Evolutionary conservation across 1,140 invertebrate species (phyloP), one percentile per base, ranked within the genome.

Genomic region (Penaeus vannamei): DNA sequence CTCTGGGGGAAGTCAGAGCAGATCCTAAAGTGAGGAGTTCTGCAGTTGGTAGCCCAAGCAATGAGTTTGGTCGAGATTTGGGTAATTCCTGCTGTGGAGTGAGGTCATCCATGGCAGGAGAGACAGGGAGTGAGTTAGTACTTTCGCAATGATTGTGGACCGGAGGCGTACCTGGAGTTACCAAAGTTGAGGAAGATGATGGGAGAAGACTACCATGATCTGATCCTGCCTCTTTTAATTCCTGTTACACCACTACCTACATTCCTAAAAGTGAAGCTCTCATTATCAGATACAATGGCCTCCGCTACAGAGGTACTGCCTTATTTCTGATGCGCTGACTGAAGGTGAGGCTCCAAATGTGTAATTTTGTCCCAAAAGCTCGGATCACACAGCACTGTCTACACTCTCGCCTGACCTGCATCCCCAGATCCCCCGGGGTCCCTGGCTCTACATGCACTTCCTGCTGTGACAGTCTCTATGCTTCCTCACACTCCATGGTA

Each of bases 261-360:
- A 79, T 91, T 92, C 26, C 91, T 92, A 17, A 93, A 79, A 32
- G 91, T 92, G 66, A 93, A 91, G 64, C 92, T 92, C 85, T 93
- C 92, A 87, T 92, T 93, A 85, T 93, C 93, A 17, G 92, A 93
- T 22, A 92, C 91, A 19, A 92, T 92, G 8, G 92, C 92, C 66
- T 92, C 92, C n/a, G 92, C 92, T 36, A 92, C 84, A 29, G 91
- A 92, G 77, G 91, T 92, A 32, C 87, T 91, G 61, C 91, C n/a
- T 91, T 22, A 86, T 86, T 81, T 91, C 91, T 23, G 91, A 91
- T 36, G 84, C 87, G 91, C 91, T 93, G n/a, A 88, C 85, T 32
- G 89, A 90, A 23, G 91, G 91, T n/a, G 87, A 91, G 23, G 84
- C 81, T 77, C 87, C 26, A 91, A 84, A 64, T 90, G 88, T 26